Percentiles rank a stretch among this genome's conserved stretches.
phyloP scores from a whole-genome alignment of 2,888 invertebrate genomes.

The Drosophila gaucha region DNA sequence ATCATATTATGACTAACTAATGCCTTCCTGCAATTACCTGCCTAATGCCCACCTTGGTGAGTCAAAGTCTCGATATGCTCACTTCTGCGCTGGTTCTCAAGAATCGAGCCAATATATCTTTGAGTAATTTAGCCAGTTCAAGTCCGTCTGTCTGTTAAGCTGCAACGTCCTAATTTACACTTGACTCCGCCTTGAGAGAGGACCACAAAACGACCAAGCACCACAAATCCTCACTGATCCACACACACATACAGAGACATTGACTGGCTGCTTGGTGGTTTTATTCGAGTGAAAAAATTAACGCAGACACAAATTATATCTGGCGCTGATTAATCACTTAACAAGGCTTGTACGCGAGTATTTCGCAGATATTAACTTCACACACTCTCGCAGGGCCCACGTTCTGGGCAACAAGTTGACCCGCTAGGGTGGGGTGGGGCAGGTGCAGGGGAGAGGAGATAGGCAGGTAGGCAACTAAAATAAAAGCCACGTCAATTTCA shows the following conservation, averaged over 20 bases:
- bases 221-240: slow-evolving; percentile 9
- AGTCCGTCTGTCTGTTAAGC: slow-evolving; percentile 44
- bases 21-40: slow-evolving; percentile 50
- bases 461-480: slow-evolving; percentile 37
- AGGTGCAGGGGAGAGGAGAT: not conserved
- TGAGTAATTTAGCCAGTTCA: slow-evolving; percentile 37
- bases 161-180: slow-evolving; percentile 76
- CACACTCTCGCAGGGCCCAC: slow-evolving; percentile 39
- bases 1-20: slow-evolving; percentile 24
- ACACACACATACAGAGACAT: not conserved
- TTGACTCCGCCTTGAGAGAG: slow-evolving; percentile 31
- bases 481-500: slow-evolving; percentile 81
- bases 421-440: slow-evolving; percentile 16
- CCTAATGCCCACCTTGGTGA: slow-evolving; percentile 28
- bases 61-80: slow-evolving; percentile 6
- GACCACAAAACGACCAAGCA: slow-evolving; percentile 1
- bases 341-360: slow-evolving; percentile 81
- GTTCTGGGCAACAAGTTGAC: slow-evolving; percentile 42
- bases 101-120: slow-evolving; percentile 39
- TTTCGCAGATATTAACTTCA: slow-evolving; percentile 76
- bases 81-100: slow-evolving; percentile 19
- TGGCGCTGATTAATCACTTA: slow-evolving; percentile 84
- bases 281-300: slow-evolving; percentile 81
- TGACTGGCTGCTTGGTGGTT: slow-evolving; percentile 33
- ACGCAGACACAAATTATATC: slow-evolving; percentile 83